Evolutionary conservation across 2,797 vertebrate species (phyloP), one percentile per base, ranked within the genome.

Genomic region (Tragelaphus eurycerus): DNA sequence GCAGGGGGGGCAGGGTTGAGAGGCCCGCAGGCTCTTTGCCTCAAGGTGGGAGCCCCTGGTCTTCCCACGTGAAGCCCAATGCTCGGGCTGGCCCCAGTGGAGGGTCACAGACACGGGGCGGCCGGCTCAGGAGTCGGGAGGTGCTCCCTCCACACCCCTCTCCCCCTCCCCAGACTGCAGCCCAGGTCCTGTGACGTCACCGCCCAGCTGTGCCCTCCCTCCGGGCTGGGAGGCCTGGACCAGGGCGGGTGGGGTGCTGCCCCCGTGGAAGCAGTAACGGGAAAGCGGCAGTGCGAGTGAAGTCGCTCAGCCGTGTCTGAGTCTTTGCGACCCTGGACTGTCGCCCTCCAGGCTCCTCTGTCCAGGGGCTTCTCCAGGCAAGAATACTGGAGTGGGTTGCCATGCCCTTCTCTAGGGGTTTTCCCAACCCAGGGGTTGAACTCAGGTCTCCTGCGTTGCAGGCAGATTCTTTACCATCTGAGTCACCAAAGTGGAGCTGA

Each of bases 111-210:
- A 52, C 5, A 21, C 0, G 1, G 5, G 5, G 48, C 17, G 5
- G 1, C 16, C 12, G 3, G 34, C 71, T 38, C 23, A 3, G 38
- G 23, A 6, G 29, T 2, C 0, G 1, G 25, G 46, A 3, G 15
- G 48, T 16, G 8, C 13, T 48, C 17, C 10, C 46, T 31, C 52
- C 21, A 29, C 4, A 17, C 2, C 17, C 31, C 29, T 21, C 59
- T 1, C 0, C 0, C 1, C 67, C 9, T 8, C 50, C 74, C 0
- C 6, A 1, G 23, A 27, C 71, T 9, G 43, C 38, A 27, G 43
- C 74, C 21, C 7, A 19, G 16, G 48, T 29, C 17, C 43, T 55
- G 46, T 29, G 90, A 64, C n/a, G 19, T 38, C n/a, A n/a, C 6
- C 0, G 1, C 43, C 17, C 13, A 19, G 25, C n/a, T 4, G 15